phyloP scores from a whole-genome alignment of 2,797 vertebrate genomes.

The Trichosurus vulpecula region DNA sequence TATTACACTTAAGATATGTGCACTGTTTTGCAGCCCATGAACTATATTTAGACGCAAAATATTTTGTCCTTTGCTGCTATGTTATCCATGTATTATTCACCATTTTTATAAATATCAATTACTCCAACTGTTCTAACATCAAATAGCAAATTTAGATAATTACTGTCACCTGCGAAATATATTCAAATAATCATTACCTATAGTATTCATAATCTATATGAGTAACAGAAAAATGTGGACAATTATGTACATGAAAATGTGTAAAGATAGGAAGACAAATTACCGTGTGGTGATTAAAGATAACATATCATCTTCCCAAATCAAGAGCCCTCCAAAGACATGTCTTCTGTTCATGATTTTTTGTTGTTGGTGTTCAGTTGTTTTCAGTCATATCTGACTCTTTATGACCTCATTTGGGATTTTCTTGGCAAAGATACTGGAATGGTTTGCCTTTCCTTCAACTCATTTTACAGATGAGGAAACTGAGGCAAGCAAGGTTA shows the following conservation, averaged over 20 bases:
- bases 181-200: slow-evolving; percentile 13
- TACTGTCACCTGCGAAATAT: not conserved
- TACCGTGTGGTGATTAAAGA: not conserved
- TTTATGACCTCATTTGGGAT: not conserved
- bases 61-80: rapidly evolving
- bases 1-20: not conserved
- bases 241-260: not conserved
- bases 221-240: not conserved
- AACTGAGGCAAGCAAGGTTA: not conserved
- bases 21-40: not conserved
- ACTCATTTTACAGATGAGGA: no score
- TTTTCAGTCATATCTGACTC: not conserved
- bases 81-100: not conserved
- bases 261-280: not conserved
- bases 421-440: no score
- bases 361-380: not conserved
- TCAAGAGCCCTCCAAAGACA: not conserved
- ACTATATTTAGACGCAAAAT: not conserved
- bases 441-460: no score
- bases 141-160: not conserved
- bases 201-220: slow-evolving; percentile 42
- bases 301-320: not conserved
- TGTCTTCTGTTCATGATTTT: not conserved
- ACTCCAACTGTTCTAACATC: not conserved
- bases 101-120: not conserved